Base-by-base conservation (phyloP, 1,140 invertebrate genomes). In the Chrysomallon squamiferum region DNA sequence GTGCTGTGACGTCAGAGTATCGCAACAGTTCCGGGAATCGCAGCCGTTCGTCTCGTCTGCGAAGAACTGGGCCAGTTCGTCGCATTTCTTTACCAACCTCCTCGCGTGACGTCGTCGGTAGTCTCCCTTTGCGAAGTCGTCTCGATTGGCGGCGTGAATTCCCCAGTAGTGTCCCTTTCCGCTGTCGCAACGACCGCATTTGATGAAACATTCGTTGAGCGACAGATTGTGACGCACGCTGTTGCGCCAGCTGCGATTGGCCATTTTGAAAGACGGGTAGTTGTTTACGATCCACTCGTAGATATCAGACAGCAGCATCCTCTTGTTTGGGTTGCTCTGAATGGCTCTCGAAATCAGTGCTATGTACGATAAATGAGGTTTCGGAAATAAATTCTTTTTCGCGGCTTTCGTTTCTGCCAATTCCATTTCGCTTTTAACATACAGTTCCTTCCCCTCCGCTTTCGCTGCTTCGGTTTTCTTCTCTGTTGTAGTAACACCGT, bases 161-260 rank as follows among this genome's bases (percentile, higher is more conserved):
- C 96, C 94, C 97, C 97, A 99, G 80, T 96, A 99, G 80, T 99
- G 96, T 0, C 89, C 97, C 83, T 99, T 99, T 0, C 97, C 97
- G 82, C 98, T 99, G 0, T 96, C 93, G 64, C 79, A 81, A 32
- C 85, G 52, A 15, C 96, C 96, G 0, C 96, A 92, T 82, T 99
- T 99, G 9, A 99, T 92, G 84, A 99, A 99, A 78, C 97, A 99
- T 78, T 99, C 97, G 86, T 99, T 99, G 0, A 99, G 87, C 0
- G 95, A 98, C 0, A 99, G 83, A 86, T 99, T 99, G 79, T 99
- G 97, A 9, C 97, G 87, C 54, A 99, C 98, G 0, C 94, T 97
- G 83, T 99, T 99, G 25, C 96, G 88, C 97, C 96, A 99, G 1
- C 96, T 97, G 0, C 96, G 95, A 0, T 96, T 96, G 0, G 96